These are phyloP conservation scores for Dermolepida albohirtum DNA, from an alignment of 2,888 invertebrate species.

Conservation along the genomic window DNA sequence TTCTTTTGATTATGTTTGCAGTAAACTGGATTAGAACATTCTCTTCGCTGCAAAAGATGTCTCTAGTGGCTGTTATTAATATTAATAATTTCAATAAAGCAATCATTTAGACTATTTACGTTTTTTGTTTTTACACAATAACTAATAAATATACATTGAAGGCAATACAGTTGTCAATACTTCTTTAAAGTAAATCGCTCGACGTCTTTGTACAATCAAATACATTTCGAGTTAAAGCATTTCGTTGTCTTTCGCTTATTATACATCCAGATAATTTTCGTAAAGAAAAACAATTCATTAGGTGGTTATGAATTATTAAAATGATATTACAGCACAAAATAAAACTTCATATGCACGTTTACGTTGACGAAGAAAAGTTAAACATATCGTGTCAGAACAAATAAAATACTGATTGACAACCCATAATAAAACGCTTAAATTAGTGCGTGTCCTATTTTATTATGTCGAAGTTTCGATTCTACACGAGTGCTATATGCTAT, in stretches of 20 bases:
- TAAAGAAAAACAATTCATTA: too few species aligned
- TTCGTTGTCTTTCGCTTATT: too few species aligned
- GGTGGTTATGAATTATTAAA: not conserved
- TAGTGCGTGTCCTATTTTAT: too few species aligned
- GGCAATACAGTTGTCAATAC: not conserved
- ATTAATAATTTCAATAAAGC: not conserved
- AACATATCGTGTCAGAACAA: slow-evolving; percentile 4
- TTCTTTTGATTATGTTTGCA: slow-evolving; percentile 1
- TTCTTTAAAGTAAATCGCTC: not conserved
- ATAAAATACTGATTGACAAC: slow-evolving; percentile 4
- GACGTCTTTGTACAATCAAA: too few species aligned
- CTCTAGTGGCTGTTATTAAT: too few species aligned
- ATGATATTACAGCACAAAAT: not conserved
- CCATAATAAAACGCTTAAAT: not conserved
- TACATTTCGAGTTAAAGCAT: too few species aligned
- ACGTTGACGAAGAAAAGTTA: not conserved
- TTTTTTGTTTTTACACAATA: not conserved
- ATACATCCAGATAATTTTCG: too few species aligned
- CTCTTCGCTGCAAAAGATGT: not conserved
- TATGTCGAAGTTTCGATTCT: too few species aligned
- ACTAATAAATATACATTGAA: not conserved
- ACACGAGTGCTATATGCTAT: too few species aligned
- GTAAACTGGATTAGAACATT: slow-evolving; percentile 6
- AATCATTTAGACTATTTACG: not conserved
- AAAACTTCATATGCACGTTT: not conserved